Evolutionary conservation across 2,888 invertebrate genomes (phyloP).

Genomic region (Andrena fulva): DNA sequence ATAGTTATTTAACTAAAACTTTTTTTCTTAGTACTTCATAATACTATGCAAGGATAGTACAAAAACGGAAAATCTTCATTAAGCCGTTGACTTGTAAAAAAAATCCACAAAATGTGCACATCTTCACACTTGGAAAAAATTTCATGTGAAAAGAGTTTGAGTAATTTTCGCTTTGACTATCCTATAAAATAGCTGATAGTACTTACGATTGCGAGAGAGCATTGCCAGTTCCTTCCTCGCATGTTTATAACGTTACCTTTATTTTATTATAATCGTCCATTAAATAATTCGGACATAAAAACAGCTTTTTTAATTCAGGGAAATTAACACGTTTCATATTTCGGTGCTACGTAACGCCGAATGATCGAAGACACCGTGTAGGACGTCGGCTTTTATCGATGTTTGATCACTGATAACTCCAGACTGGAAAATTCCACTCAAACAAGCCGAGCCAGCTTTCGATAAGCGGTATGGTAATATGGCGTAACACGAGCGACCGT

Average conservation of each 20-base stretch:
- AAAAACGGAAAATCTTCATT: no score
- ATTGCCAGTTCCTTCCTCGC: no score
- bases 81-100: no score
- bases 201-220: no score
- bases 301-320: neutral
- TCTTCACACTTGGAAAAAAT: no score
- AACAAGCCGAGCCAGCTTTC: constrained; percentile 12
- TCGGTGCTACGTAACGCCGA: neutral
- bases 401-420: constrained; percentile 77
- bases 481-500: constrained; percentile 39
- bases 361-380: constrained; percentile 29
- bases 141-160: no score
- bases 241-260: neutral
- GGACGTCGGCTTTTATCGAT: constrained; percentile 70
- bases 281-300: constrained; percentile 13
- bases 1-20: no score
- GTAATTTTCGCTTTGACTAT: no score
- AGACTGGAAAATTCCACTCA: constrained; percentile 69
- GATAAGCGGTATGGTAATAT: constrained; percentile 56
- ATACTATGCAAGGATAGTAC: no score
- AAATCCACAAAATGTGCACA: no score
- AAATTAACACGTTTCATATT: constrained; percentile 20
- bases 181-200: no score
- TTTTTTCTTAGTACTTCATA: no score
- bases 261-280: neutral